phyloP scores from a whole-genome alignment of 2,797 vertebrate species.

The Clarias pachynema region DNA sequence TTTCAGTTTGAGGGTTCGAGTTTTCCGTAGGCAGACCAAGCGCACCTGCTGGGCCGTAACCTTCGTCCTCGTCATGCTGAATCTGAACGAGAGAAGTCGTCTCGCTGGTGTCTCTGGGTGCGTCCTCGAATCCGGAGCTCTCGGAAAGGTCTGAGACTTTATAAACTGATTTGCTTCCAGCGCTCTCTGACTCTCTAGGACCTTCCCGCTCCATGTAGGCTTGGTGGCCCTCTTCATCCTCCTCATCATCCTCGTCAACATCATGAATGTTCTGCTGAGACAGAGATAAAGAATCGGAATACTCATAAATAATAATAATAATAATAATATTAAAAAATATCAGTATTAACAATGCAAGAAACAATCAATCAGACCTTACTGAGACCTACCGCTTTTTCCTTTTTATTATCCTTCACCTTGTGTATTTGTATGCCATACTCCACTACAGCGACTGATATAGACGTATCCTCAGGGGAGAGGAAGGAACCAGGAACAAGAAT shows the following conservation, averaged over 20 bases:
- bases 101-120: neutral
- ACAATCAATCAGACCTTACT: neutral
- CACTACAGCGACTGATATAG: neutral
- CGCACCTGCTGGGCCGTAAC: neutral
- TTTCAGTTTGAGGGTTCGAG: neutral
- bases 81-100: neutral
- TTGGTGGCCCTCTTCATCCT: neutral
- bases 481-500: neutral
- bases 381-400: neutral
- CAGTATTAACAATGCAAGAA: neutral
- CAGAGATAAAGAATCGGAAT: neutral
- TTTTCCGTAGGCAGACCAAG: neutral
- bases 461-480: neutral
- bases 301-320: neutral
- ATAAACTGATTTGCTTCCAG: neutral
- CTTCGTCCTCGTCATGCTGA: neutral
- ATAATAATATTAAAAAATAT: neutral
- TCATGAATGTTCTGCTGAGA: neutral
- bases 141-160: neutral
- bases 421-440: neutral
- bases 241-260: neutral
- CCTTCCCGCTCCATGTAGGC: conserved; percentile 25
- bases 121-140: neutral
- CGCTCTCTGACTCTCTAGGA: neutral
- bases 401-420: neutral